Base-by-base conservation (phyloP, 2,113 vertebrate genomes). In the Ailurus styani region DNA sequence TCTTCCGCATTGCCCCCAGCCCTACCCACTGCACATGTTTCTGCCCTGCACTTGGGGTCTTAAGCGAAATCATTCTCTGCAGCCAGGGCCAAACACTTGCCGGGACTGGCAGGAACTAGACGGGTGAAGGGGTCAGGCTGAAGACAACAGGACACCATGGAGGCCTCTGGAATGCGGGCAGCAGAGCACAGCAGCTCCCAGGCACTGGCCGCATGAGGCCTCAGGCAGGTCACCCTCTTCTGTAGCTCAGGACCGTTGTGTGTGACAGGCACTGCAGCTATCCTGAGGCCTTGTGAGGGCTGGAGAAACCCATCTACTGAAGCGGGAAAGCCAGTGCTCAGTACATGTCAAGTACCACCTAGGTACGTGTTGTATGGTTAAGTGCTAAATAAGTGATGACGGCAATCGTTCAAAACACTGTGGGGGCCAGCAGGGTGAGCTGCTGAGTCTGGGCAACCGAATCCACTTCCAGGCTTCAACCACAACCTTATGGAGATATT, bases 231-330 rank as follows among this genome's bases (percentile, higher is more conserved):
- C 20, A 62, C 55, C 13, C 9, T 64, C 82, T 52, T 12, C 84
- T 57, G 15, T 4, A 27, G 13, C 37, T 62, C 42, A 2, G 60
- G n/a, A 50, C 64, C 42, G 13, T 5, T 8, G 1, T 0, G 4
- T 14, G 42, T 10, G 20, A 68, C 37, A 75, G n/a, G 20, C 23
- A 45, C 47, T 15, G 23, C 11, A 27, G 13, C 50, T 55, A 20
- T 52, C 50, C 13, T 52, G 6, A n/a, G 23, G 66, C 25, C 8
- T 17, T 18, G 29, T 31, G 72, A 77, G 37, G 37, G 40, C 29
- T n/a, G 47, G 21, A 47, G 25, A 34, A 72, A 21, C 40, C 31
- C 45, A 47, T 40, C 4, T 17, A 86, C 10, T 2, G 13, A 66
- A 78, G 25, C 27, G 45, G 23, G 37, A 79, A 86, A 81, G 84